phyloP scores from a whole-genome alignment of 2,888 invertebrate species.

The Xanthorhoe spadicearia region DNA sequence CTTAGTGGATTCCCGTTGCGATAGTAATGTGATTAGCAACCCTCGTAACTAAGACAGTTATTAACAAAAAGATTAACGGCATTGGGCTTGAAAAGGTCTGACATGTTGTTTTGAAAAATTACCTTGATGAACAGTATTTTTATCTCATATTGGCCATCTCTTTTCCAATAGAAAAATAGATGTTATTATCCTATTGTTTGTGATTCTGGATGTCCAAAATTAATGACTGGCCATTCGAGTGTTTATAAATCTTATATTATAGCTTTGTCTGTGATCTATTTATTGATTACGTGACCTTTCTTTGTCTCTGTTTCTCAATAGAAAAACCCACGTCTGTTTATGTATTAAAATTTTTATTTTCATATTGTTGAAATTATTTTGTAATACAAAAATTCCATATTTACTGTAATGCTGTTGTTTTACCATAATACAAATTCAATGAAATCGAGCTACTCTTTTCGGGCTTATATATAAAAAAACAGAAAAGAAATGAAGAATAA shows the following conservation, averaged over 20 bases:
- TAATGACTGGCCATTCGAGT: background rate
- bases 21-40: background rate
- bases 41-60: background rate
- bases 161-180: background rate
- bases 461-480: no score
- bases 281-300: background rate
- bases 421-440: no score
- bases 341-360: no score
- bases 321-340: no score
- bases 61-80: background rate
- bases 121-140: no score
- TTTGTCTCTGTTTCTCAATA: background rate
- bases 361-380: no score
- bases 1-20: background rate
- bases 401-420: no score
- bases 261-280: background rate
- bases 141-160: background rate
- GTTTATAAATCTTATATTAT: background rate
- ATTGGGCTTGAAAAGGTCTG: no score
- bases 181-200: background rate
- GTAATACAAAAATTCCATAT: no score
- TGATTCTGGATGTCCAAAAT: background rate
- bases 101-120: no score
- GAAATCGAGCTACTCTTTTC: no score
- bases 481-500: no score